These are phyloP conservation scores for Ophthalmolycus amberensis DNA, from an alignment of 2,113 vertebrate genomes.

Conservation along the genomic window DNA sequence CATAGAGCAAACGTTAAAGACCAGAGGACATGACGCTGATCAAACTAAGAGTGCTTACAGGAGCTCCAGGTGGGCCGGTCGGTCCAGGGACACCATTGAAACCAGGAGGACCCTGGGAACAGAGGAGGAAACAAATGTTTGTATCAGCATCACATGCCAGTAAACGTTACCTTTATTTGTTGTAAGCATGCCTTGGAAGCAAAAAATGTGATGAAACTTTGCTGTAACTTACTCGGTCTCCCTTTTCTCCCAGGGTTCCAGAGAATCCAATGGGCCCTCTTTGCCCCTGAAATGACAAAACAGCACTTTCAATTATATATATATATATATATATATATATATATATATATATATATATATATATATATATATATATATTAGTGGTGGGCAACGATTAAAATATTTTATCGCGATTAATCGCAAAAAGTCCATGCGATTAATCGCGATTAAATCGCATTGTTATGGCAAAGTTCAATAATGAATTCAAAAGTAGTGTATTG, in stretches of 20 bases:
- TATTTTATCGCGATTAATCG: no score
- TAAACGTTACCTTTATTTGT: not conserved
- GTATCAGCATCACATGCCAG: not conserved
- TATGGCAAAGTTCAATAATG: no score
- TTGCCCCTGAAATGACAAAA: slow-evolving; percentile 77
- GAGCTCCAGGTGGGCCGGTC: slow-evolving; percentile 83
- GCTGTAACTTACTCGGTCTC: slow-evolving; percentile 79
- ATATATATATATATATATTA: not conserved
- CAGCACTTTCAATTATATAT: not conserved
- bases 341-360: not conserved
- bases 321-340: not conserved
- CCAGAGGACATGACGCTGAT: not conserved
- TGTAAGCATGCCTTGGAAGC: not conserved
- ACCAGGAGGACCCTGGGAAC: slow-evolving; percentile 81
- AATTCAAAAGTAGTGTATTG: no score
- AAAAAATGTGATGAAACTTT: not conserved
- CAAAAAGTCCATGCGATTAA: no score
- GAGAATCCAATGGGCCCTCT: slow-evolving; percentile 81
- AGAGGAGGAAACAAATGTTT: not conserved
- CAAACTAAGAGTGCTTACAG: slow-evolving; percentile 68
- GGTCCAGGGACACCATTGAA: slow-evolving; percentile 85
- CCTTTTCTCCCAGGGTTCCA: slow-evolving; percentile 81
- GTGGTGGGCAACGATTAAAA: no score
- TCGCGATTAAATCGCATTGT: no score
- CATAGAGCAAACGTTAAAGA: not conserved